Base-by-base conservation (phyloP, 2,888 invertebrate species). In the Petrolisthes cinctipes region DNA sequence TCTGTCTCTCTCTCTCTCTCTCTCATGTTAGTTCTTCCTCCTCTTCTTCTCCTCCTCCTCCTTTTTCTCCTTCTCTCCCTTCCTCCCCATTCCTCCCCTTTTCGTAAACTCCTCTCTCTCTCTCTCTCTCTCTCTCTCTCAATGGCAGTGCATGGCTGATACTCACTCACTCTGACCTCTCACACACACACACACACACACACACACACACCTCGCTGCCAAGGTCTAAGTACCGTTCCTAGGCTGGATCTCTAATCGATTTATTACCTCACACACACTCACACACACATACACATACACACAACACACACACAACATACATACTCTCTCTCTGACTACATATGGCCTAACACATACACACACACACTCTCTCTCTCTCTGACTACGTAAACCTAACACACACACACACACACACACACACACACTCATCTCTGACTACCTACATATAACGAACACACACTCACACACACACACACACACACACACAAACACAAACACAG, bases 121-220 rank as follows among this genome's bases (percentile, higher is more conserved):
- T 71, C 71, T 71, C 71, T 17, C 71, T 5, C 71, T 71, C 7
- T 17, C n/a, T 6, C n/a, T 17, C 71, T 17, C n/a, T n/a, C n/a
- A 61, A 9, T 61, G 6, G 14, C 61, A 9, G 61, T 14, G 7
- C 7, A n/a, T n/a, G n/a, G n/a, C n/a, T n/a, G n/a, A n/a, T n/a
- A 71, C 71, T 17, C 71, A 71, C 71, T 71, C n/a, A 71, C 71
- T 61, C 61, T 61, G 14, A 61, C 14, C n/a, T n/a, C n/a, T n/a
- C n/a, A n/a, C n/a, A n/a, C n/a, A 14, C 61, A 6, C 61, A 61
- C 61, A 9, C 61, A 71, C 71, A 5, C 71, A 71, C n/a, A 17
- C n/a, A 71, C 7, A 14, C 71, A 71, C n/a, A 5, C 71, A 9
- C 61, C 14, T 61, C 14, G 14, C 61, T 17, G 17, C 71, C n/a